Base-by-base conservation (phyloP, 2,797 vertebrate species). In the Crax fasciolata region DNA sequence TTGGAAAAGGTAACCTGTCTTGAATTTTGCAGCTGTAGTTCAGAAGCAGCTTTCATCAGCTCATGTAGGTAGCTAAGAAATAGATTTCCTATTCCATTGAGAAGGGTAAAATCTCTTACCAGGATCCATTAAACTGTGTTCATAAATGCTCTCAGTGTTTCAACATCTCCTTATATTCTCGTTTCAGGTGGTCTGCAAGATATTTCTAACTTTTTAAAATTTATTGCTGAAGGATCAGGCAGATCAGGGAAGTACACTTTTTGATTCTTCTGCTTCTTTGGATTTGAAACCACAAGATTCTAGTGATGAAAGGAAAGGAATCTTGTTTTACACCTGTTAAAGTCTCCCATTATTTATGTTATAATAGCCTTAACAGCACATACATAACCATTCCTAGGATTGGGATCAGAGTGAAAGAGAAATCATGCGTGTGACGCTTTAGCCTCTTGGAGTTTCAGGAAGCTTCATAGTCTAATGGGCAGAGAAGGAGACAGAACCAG, bases 131-230 rank as follows among this genome's bases (percentile, higher is more conserved):
- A 35, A 91, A 63, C 30, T 49, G 6, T 72, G 19, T 70, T 76
- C 67, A 59, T 82, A 84, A 74, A 84, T 73, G 39, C 59, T 91
- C 28, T 55, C 73, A 86, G 88, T n/a, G 65, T 79, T 88, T 89
- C 32, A 58, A 9, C 28, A 48, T 76, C 41, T 62, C 23, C 35
- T 63, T 61, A 27, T 57, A 11, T 85, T 74, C 62, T 52, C 68
- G 20, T 61, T 87, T 91, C 21, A 44, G 19, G 15, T 80, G 21
- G 11, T 61, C n/a, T 84, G 43, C 44, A 81, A 78, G 65, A 46
- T 68, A 44, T 65, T 91, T 75, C 67, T 13, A 32, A 24, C 30
- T 67, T 38, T 17, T 63, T 92, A 89, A 11, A 32, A 57, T 78
- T 65, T 77, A 32, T 59, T 76, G 16, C 77, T 86, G 48, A 73